Evolutionary conservation across 2,888 invertebrate species (phyloP).

Genomic region (Habroteleia sp.): DNA sequence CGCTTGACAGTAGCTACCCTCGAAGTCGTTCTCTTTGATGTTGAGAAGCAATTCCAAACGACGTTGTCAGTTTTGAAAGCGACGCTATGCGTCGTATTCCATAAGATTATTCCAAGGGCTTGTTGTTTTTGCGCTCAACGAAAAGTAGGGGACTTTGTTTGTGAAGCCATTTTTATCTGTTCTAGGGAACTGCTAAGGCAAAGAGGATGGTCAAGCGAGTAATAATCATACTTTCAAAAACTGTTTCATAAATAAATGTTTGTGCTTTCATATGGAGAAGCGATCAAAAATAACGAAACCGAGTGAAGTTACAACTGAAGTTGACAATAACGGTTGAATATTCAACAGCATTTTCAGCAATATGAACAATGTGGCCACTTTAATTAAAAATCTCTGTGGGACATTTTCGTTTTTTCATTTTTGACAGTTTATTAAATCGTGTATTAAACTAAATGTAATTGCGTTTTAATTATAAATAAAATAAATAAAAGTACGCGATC

Average conservation of each 20-base stretch:
- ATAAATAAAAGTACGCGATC: too few species aligned
- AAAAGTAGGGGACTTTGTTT: conserved; percentile 16
- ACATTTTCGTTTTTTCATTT: too few species aligned
- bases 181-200: background rate
- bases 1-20: conserved; percentile 44
- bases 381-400: too few species aligned
- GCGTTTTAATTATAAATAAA: too few species aligned
- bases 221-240: background rate
- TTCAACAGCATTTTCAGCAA: too few species aligned
- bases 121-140: conserved; percentile 22
- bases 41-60: conserved; percentile 45
- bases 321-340: too few species aligned
- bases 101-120: conserved; percentile 24
- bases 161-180: conserved; percentile 11
- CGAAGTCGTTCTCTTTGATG: conserved; percentile 43
- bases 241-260: background rate
- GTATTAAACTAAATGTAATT: too few species aligned
- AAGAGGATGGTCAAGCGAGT: conserved; percentile 5
- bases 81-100: conserved; percentile 6
- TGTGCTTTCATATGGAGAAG: too few species aligned
- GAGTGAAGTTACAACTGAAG: too few species aligned
- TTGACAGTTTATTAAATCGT: too few species aligned
- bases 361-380: too few species aligned
- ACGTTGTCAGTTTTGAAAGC: conserved; percentile 50
- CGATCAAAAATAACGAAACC: too few species aligned